Percentiles rank a stretch among this genome's conserved stretches.
These are phyloP conservation scores for Drosophila paucipuncta DNA, from an alignment of 2,888 invertebrate species.

Conservation along the genomic window DNA sequence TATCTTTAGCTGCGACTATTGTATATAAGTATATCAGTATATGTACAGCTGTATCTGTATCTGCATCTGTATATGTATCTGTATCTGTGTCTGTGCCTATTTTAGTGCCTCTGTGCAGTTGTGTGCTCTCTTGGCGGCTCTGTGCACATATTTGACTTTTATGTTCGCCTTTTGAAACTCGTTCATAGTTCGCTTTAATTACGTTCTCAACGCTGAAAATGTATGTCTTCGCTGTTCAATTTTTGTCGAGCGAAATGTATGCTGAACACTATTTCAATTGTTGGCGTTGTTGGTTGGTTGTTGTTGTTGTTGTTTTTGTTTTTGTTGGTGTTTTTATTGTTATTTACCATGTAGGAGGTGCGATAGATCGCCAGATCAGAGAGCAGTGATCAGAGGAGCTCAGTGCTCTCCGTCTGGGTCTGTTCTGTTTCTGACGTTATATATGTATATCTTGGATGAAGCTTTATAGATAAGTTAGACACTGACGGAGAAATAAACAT, in stretches of 20 bases:
- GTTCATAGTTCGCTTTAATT: conserved; percentile 71
- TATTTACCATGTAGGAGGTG: conserved; percentile 51
- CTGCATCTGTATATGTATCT: conserved; percentile 5
- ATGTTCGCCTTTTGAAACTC: conserved; percentile 59
- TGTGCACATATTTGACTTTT: conserved; percentile 56
- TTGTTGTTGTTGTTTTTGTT: conserved; percentile 4
- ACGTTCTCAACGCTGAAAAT: conserved; percentile 55
- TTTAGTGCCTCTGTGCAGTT: conserved; percentile 13
- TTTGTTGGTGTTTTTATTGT: neutral
- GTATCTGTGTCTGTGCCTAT: conserved; percentile 18
- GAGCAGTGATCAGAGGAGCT: conserved; percentile 36
- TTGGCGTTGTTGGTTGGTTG: conserved; percentile 14
- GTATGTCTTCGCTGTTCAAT: conserved; percentile 33
- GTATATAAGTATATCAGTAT: conserved; percentile 6
- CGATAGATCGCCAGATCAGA: conserved; percentile 43
- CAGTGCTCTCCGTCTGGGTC: neutral
- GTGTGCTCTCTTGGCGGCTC: conserved; percentile 24
- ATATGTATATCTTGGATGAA: conserved; percentile 45
- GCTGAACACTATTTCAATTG: conserved; percentile 40
- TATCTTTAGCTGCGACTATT: conserved; percentile 31
- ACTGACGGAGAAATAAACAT: conserved; percentile 25
- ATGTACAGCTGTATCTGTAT: conserved; percentile 9
- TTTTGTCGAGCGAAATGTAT: conserved; percentile 34
- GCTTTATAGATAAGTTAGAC: conserved; percentile 58
- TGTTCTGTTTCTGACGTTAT: conserved; percentile 28